Conservation (phyloP, 2,797 vertebrate genomes). For the Sebastes matsubarae region DNA sequence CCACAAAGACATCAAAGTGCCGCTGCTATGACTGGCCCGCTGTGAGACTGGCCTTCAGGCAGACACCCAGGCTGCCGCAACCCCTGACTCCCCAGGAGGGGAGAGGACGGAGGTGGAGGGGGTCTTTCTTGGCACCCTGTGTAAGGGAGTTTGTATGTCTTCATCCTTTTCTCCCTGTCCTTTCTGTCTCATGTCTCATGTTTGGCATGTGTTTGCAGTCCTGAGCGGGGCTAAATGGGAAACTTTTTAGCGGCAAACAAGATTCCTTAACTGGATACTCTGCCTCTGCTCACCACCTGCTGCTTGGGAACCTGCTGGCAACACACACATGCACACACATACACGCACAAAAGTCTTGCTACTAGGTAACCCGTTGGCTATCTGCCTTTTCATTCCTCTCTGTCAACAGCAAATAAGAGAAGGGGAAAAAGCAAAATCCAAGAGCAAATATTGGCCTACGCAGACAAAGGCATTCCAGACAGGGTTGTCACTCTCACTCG, state of each 20-base stretch:
- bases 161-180: constrained; percentile 34
- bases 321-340: constrained; percentile 6
- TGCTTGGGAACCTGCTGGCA: constrained; percentile 64
- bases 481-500: constrained; percentile 75
- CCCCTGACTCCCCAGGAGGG: constrained; percentile 51
- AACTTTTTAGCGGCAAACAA: constrained; percentile 43
- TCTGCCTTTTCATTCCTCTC: constrained; percentile 78
- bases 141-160: constrained; percentile 41
- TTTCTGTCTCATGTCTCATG: constrained; percentile 5
- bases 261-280: constrained; percentile 20
- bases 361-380: constrained; percentile 79
- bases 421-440: constrained; percentile 76
- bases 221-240: constrained; percentile 20
- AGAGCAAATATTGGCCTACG: constrained; percentile 82
- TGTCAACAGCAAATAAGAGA: constrained; percentile 76
- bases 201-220: constrained; percentile 32
- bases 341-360: constrained; percentile 52
- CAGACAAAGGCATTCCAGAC: constrained; percentile 84
- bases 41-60: constrained; percentile 75
- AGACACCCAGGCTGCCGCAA: constrained; percentile 70
- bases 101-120: constrained; percentile 7
- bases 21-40: constrained; percentile 57
- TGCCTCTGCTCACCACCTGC: constrained; percentile 57
- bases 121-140: constrained; percentile 54
- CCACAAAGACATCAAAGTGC: constrained; percentile 82